Evolutionary conservation across 2,113 vertebrate genomes (phyloP), one percentile per base, ranked within the genome.

Genomic region (Chaetops frenatus): DNA sequence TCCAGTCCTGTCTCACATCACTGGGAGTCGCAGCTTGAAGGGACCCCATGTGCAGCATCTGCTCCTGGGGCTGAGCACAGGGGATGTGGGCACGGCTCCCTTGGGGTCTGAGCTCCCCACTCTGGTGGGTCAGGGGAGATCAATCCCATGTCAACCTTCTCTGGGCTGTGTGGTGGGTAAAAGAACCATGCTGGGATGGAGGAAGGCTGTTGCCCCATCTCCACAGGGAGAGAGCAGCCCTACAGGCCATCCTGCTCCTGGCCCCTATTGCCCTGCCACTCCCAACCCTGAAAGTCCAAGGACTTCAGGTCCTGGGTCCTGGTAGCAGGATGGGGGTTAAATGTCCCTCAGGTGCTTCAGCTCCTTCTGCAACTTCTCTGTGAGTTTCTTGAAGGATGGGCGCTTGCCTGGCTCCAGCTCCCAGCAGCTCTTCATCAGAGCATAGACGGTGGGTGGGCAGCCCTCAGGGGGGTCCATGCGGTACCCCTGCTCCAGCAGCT

Each of bases 401-500:
- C 99, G 97, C 80, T 97, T 98, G 38, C 98, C 93, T 0, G 99
- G 98, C 47, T 99, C 99, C 15, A 96, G 65, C 66, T 99, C 98
- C 99, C 99, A 99, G 98, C 99, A 99, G 93, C 97, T 94, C 88
- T 28, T 98, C 99, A 99, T 99, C 44, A 99, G 92, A 35, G 92
- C 24, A 38, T 99, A 99, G 86, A 99, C 7, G 0, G 92, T 19
- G 1, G 98, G 95, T 0, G 98, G 99, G 87, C 99, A 99, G 70
- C 98, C 97, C 47, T 98, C 98, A 0, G 99, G 99, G 53, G 98
- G 36, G 64, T 98, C 99, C 99, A 99, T 99, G 67, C 98, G 98
- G 96, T 99, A 99, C 6, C 99, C 99, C 60, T 96, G 96, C 92
- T 98, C 98, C 96, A 99, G 98, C 16, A 67, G 93, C 90, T 98